These are phyloP conservation scores for Ceratina calcarata DNA, from an alignment of 1,140 invertebrate species.

Conservation along the genomic window DNA sequence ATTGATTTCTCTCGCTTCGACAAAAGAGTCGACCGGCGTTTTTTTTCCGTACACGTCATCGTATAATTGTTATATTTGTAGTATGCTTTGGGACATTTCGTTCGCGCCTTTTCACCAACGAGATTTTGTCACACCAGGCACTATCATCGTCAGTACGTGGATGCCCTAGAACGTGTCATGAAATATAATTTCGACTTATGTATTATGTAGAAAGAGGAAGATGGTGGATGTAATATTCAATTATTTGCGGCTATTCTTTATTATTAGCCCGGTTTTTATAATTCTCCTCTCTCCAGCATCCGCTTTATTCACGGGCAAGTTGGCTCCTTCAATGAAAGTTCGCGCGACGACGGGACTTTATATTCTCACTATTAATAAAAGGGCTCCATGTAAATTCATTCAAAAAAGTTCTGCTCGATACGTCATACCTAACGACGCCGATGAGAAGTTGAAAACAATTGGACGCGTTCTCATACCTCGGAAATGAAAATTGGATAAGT, in stretches of 20 bases:
- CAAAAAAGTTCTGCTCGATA: not conserved
- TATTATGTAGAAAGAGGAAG: not conserved
- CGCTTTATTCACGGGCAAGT: not conserved
- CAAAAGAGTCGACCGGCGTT: not conserved
- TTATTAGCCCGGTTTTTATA: constrained; percentile 10
- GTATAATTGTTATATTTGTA: not conserved
- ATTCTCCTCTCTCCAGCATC: not conserved
- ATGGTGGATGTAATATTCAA: not conserved
- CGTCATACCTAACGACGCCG: not conserved
- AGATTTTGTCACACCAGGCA: not conserved
- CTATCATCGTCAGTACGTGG: not conserved
- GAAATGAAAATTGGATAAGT: not conserved
- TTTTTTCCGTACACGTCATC: not conserved
- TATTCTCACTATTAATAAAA: not conserved
- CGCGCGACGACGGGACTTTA: not conserved
- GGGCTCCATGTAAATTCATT: not conserved
- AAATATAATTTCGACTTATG: not conserved
- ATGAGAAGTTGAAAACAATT: too few relatives aligned
- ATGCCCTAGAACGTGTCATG: too few relatives aligned
- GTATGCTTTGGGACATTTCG: constrained; percentile 5
- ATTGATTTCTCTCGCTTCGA: constrained; percentile 14
- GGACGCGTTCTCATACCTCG: not conserved
- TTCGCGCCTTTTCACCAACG: not conserved
- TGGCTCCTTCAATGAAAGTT: constrained; percentile 7
- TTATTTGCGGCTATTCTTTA: constrained; percentile 7